phyloP scores from a whole-genome alignment of 53 echinoderm and acorn worm species.

The Stichopus horrens region DNA sequence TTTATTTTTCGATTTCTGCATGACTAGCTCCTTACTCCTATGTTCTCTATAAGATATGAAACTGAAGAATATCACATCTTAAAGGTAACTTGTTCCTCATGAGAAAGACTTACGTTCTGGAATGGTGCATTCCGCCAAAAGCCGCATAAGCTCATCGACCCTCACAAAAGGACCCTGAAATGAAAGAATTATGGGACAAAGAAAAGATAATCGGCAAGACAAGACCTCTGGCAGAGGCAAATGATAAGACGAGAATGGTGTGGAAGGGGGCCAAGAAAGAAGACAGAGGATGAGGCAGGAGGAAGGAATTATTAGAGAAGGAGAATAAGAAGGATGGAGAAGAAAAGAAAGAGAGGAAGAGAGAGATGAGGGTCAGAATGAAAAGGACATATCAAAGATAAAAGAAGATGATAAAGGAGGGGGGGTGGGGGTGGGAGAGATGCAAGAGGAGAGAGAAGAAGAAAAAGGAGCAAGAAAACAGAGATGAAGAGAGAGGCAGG shows the following conservation, averaged over 20 bases:
- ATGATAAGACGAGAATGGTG: no score
- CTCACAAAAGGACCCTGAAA: constrained; percentile 94
- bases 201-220: not conserved
- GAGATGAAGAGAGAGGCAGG: no score
- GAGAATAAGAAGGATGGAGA: not conserved
- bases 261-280: not conserved
- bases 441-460: no score
- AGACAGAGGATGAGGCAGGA: not conserved
- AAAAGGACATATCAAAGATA: no score
- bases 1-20: no score
- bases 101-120: constrained; percentile 81
- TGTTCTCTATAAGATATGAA: not conserved
- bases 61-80: not conserved
- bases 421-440: no score
- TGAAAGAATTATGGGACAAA: not conserved
- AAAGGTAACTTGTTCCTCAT: no score
- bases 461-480: no score
- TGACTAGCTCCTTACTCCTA: not conserved
- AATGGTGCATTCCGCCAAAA: constrained; percentile 82
- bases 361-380: not conserved
- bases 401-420: no score
- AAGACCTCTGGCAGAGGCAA: no score
- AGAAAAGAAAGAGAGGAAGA: not conserved
- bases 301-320: not conserved
- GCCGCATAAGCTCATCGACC: constrained; percentile 88